Evolutionary conservation across 2,113 vertebrate species (phyloP).

Genomic region (Pristiophorus japonicus): DNA sequence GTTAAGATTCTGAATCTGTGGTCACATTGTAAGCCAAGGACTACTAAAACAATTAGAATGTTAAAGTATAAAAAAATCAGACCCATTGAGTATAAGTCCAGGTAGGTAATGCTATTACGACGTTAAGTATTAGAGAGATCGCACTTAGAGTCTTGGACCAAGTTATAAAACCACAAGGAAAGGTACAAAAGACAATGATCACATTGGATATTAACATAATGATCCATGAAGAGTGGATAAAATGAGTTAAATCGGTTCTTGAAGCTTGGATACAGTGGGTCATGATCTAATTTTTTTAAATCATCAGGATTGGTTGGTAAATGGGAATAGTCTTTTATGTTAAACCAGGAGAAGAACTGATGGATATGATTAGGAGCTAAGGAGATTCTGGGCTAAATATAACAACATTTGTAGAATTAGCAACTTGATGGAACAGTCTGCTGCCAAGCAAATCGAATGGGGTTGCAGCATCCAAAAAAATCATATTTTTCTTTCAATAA

Average conservation of each 20-base stretch:
- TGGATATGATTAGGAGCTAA: neutral
- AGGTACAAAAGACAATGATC: neutral
- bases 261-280: neutral
- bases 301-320: neutral
- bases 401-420: neutral
- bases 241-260: neutral
- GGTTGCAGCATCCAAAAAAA: neutral
- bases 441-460: neutral
- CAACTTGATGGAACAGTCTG: neutral
- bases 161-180: no score
- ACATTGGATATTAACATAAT: neutral
- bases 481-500: neutral
- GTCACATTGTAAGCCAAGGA: neutral
- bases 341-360: neutral
- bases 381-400: neutral
- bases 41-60: neutral
- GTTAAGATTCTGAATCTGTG: neutral
- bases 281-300: neutral
- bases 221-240: no score
- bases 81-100: neutral
- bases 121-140: no score
- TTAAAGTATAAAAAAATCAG: neutral
- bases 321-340: neutral
- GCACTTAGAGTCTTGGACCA: neutral
- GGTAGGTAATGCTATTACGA: neutral